phyloP scores from a whole-genome alignment of 2,113 vertebrate species.

The Nannobrachium achirus region DNA sequence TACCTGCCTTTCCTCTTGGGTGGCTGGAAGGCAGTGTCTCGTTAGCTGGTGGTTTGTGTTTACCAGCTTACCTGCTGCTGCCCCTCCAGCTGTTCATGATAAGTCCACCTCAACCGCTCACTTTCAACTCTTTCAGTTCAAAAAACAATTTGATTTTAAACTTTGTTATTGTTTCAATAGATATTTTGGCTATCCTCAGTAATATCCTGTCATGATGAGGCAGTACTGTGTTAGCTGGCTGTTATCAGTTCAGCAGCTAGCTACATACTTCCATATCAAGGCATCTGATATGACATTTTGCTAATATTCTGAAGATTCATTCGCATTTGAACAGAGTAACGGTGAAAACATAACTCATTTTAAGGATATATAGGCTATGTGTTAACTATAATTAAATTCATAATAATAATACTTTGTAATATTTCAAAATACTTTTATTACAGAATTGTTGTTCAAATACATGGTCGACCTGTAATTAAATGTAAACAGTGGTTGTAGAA shows the following conservation, averaged over 20 bases:
- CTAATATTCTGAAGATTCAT: no score
- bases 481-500: conserved; percentile 43
- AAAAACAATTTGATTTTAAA: background rate
- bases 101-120: conserved; percentile 5
- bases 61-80: conserved; percentile 78
- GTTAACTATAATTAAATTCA: no score
- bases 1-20: conserved; percentile 20
- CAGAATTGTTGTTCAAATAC: background rate
- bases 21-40: conserved; percentile 83
- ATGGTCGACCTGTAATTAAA: conserved; percentile 18
- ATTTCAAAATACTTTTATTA: conserved; percentile 28
- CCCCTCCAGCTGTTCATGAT: conserved; percentile 59
- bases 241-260: conserved; percentile 67
- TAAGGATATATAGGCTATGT: no score
- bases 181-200: background rate
- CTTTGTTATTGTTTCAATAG: background rate
- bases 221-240: conserved; percentile 76
- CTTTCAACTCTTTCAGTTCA: background rate
- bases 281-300: conserved; percentile 14
- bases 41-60: conserved; percentile 79
- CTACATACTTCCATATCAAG: conserved; percentile 69
- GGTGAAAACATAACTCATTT: background rate
- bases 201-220: conserved; percentile 59
- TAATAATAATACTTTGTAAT: background rate
- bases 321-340: background rate